A percentile compares a stretch with the other conserved stretches of the same genome.
These are phyloP conservation scores for Holothuria scabra DNA, from an alignment of 53 echinoderm and acorn worm genomes.

Conservation along the genomic window DNA sequence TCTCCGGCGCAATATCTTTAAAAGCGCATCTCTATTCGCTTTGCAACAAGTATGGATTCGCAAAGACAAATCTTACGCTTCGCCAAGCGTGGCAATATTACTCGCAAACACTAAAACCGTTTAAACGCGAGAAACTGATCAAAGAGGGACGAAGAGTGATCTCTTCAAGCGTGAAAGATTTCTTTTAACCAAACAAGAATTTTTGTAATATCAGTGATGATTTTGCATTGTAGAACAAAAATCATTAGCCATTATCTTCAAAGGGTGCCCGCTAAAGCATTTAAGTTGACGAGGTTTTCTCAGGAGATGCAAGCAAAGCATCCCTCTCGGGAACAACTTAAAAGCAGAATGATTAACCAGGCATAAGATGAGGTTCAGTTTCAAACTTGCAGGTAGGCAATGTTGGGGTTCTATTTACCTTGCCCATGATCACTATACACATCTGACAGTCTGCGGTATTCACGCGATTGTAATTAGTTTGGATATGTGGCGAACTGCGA, in stretches of 20 bases:
- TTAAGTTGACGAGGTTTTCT: conserved; percentile 17
- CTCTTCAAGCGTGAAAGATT: conserved; percentile 34
- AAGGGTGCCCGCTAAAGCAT: conserved; percentile 41
- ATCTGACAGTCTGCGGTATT: no score
- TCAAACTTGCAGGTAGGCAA: conserved; percentile 25
- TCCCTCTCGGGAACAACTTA: conserved; percentile 39
- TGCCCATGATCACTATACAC: no score
- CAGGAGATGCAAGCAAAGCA: background rate
- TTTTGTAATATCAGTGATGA: conserved; percentile 35
- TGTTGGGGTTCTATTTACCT: no score
- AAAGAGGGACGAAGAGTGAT: conserved; percentile 9
- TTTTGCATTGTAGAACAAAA: conserved; percentile 37
- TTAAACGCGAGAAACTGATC: conserved; percentile 30
- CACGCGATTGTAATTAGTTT: no score
- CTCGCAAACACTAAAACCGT: conserved; percentile 42
- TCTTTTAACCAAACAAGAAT: conserved; percentile 42
- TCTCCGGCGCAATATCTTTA: background rate
- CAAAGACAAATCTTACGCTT: conserved; percentile 24
- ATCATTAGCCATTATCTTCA: conserved; percentile 46
- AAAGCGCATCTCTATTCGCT: conserved; percentile 18
- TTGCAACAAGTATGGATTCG: conserved; percentile 36
- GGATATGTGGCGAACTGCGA: no score
- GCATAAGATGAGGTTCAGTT: conserved; percentile 1
- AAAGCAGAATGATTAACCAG: conserved; percentile 1
- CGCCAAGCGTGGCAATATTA: conserved; percentile 28